Base-by-base conservation (phyloP, 2,888 invertebrate species). In the Polydrusus pterygomalis region DNA sequence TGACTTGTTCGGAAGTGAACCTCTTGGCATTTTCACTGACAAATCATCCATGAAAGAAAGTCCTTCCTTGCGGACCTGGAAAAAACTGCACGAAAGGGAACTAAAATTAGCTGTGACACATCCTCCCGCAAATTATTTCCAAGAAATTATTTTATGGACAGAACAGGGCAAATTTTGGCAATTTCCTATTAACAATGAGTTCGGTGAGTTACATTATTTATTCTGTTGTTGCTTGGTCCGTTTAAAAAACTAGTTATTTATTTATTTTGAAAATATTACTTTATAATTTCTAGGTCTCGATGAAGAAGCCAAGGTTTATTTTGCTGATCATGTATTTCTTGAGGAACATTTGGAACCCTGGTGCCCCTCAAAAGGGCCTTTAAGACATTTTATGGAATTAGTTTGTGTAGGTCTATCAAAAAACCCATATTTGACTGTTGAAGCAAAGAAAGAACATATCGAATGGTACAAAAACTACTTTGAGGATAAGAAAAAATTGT, bases 131-230 rank as follows among this genome's bases (percentile, higher is more conserved):
- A 99, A 98, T 89, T 94, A 94, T 84, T 98, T 96, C 87, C 95
- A 99, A 87, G 96, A 99, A 88, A 94, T 97, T 93, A 94, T 96
- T 60, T 86, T 92, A 67, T 98, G 97, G 98, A 99, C 99, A 0
- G 93, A 97, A 70, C 93, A 97, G 86, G 97, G 97, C 51, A 98
- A 97, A 88, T 87, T 98, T 13, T 99, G 99, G 99, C 92, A 93
- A 80, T 99, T 98, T 86, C 99, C 99, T 1, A 97, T 99, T 78
- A 91, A 99, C 87, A 99, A 99, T 89, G 99, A 99, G 88, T 95
- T 96, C 90, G 98, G 96, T 94, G 8, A 34, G 34, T 34, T 9
- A 34, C 8, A 1, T 25, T 25, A 25, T 25, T 25, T 25, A 25
- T 5, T 25, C 25, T 25, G 25, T 25, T 25, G 25, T 25, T 25